Base-by-base conservation (phyloP, 2,797 vertebrate species). In the Falco concolor region DNA sequence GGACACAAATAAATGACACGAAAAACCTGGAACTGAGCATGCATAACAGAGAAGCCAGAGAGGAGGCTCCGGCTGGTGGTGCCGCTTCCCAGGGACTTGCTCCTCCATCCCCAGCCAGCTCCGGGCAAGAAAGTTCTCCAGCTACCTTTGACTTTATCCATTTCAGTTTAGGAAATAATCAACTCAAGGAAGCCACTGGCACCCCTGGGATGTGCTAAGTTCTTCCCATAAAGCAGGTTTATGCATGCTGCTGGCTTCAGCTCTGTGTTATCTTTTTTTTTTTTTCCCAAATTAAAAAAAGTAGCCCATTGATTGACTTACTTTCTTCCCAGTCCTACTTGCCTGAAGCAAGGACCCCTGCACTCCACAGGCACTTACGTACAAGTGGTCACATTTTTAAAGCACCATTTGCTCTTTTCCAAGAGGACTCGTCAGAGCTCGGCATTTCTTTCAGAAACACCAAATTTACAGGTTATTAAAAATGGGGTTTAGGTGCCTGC, bases 31-130 rank as follows among this genome's bases (percentile, higher is more conserved):
- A 96, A 96, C 90, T 92, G 95, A 96, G 92, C 95, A 93, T 25
- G 24, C 45, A 40, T 50, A 96, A 94, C 95, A 96, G 78, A 11
- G 82, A 96, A 95, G 95, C 72, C 95, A 94, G 90, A 96, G 92
- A 92, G 95, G 82, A 92, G 52, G 76, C 64, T 83, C 84, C 5
- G 2, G 44, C 59, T 10, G 7, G 54, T 5, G 6, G 57, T 2
- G 5, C 36, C 22, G 38, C 69, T 93, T 76, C 56, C 69, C 14
- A 2, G 36, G 52, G 32, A 63, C 32, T 19, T 63, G n/a, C 8
- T 20, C 34, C 53, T 85, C 42, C 0, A 0, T 80, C 67, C 40
- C 42, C 63, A 52, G 36, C 64, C 2, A 0, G 63, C 77, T 52
- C 49, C 0, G 3, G 76, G 28, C 27, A 69, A 34, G 50, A 60